A percentile compares a stretch with the other conserved stretches of the same genome.
phyloP scores from a whole-genome alignment of 1,140 invertebrate genomes.

The Eupristina koningsbergeri region DNA sequence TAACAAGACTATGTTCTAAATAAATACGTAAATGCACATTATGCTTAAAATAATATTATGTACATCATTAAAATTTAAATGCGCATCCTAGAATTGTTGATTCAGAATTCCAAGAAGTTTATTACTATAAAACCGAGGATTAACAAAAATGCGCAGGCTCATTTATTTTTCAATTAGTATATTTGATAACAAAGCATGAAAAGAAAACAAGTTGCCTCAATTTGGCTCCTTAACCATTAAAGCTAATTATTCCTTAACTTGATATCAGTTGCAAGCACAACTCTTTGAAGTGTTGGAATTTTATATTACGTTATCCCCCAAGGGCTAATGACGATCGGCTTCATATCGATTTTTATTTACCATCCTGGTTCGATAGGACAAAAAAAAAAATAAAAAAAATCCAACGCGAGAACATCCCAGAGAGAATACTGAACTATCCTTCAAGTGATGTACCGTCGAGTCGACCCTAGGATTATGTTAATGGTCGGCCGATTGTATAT shows the following conservation, averaged over 20 bases:
- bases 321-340: conserved; percentile 42
- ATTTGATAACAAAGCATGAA: background rate
- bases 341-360: conserved; percentile 34
- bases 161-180: background rate
- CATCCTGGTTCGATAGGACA: no score
- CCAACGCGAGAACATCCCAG: background rate
- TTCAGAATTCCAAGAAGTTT: no score
- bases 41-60: no score
- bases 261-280: background rate
- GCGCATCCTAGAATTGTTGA: no score
- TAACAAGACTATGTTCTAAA: no score
- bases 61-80: no score
- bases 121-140: no score
- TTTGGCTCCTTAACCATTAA: background rate
- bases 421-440: conserved; percentile 34
- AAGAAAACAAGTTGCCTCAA: background rate
- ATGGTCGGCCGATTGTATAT: conserved; percentile 22
- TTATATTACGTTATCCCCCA: conserved; percentile 45
- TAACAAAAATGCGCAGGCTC: no score
- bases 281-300: conserved; percentile 44
- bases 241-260: background rate
- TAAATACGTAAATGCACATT: no score
- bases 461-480: conserved; percentile 10
- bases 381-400: no score
- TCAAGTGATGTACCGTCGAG: background rate